Conservation (phyloP, 2,113 vertebrate species). For the Platycercus adscitus region DNA sequence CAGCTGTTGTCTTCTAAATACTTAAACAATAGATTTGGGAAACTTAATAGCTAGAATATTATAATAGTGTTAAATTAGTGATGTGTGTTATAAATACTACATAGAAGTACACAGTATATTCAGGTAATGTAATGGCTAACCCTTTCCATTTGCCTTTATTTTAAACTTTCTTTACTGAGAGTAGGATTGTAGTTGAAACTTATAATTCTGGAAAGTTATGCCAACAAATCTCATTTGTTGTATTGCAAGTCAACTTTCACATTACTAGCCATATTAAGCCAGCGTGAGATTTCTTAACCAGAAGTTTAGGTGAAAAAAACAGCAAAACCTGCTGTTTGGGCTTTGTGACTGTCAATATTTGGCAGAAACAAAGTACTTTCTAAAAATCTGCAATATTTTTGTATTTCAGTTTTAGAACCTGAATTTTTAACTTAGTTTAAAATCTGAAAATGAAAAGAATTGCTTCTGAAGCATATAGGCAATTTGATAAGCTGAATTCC, state of each 20-base stretch:
- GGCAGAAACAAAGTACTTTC: background rate
- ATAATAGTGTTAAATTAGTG: background rate
- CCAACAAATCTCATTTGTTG: background rate
- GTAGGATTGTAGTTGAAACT: background rate
- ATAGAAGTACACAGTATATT: background rate
- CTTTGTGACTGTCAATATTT: background rate
- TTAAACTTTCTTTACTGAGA: background rate
- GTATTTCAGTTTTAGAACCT: background rate
- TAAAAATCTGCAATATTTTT: background rate
- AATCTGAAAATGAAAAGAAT: background rate
- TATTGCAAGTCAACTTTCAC: background rate
- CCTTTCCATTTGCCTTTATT: background rate
- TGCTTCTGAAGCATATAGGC: background rate
- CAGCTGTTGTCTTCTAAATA: background rate
- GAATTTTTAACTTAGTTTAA: background rate
- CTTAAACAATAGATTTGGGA: background rate
- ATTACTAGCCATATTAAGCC: background rate
- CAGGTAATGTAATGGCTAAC: background rate
- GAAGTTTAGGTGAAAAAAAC: background rate
- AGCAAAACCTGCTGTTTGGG: background rate
- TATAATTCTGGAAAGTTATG: background rate
- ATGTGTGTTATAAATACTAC: background rate
- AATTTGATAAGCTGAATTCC: background rate
- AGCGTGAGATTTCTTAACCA: background rate
- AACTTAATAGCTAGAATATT: background rate